phyloP scores from a whole-genome alignment of 2,797 vertebrate genomes.

The Microcaecilia unicolor region DNA sequence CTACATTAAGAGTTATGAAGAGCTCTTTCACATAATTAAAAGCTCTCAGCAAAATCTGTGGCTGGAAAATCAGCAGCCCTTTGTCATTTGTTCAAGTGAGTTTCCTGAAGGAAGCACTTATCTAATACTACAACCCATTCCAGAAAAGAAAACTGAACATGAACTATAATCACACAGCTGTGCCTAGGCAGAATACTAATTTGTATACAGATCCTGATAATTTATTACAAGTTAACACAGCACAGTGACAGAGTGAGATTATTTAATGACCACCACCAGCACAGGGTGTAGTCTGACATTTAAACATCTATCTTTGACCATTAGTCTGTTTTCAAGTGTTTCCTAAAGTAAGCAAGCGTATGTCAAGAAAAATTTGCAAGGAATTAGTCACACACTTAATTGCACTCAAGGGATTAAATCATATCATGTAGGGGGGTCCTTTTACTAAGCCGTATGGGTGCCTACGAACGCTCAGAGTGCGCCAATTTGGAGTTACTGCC shows the following conservation, averaged over 20 bases:
- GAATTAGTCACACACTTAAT: too few species aligned
- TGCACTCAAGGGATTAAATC: too few species aligned
- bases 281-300: not conserved
- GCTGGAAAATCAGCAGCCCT: conserved; percentile 11
- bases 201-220: conserved; percentile 12
- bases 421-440: too few species aligned
- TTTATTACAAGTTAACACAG: conserved; percentile 21
- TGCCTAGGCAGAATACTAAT: conserved; percentile 10
- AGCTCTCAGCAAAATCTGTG: conserved; percentile 5
- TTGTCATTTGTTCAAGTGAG: conserved; percentile 12
- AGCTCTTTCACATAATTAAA: conserved; percentile 26
- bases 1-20: conserved; percentile 8
- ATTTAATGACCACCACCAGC: conserved; percentile 10
- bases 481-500: too few species aligned
- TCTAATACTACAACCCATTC: conserved; percentile 18
- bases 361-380: too few species aligned
- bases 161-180: conserved; percentile 9
- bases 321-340: too few species aligned
- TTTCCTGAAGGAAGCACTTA: conserved; percentile 20
- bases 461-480: too few species aligned
- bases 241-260: not conserved
- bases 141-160: conserved; percentile 18
- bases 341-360: too few species aligned
- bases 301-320: too few species aligned
- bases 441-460: too few species aligned